phyloP scores from a whole-genome alignment of 2,113 vertebrate genomes.

The Galeopterus variegatus region DNA sequence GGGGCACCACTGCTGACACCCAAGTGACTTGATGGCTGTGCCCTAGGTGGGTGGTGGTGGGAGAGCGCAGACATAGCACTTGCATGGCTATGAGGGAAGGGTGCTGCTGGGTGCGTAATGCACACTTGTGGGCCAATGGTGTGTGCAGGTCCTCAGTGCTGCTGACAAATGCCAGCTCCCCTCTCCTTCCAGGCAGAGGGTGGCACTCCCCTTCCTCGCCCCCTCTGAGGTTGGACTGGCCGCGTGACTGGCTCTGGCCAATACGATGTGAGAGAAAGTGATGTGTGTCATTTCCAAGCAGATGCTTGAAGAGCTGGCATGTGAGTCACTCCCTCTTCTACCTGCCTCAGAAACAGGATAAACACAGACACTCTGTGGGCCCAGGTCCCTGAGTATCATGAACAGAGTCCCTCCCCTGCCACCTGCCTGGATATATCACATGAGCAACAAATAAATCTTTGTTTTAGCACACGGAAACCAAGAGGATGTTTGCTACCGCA shows the following conservation, averaged over 20 bases:
- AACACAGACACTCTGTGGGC: not conserved
- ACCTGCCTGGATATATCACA: not conserved
- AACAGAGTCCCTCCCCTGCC: not conserved
- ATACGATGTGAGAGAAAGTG: not conserved
- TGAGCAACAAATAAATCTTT: not conserved
- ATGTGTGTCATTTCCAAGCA: not conserved
- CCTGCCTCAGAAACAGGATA: not conserved
- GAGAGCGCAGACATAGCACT: fast-evolving
- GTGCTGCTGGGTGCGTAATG: fast-evolving
- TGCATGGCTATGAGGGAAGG: fast-evolving
- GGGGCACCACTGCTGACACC: not conserved
- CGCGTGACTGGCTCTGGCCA: too few relatives aligned
- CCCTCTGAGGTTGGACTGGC: not conserved
- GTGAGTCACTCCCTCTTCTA: not conserved
- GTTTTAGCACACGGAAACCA: not conserved
- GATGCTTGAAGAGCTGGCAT: not conserved
- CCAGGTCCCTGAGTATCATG: not conserved
- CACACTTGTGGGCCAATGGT: fast-evolving
- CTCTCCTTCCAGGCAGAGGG: not conserved
- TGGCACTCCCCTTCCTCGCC: not conserved
- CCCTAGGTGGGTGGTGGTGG: not conserved
- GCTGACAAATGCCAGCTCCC: not conserved
- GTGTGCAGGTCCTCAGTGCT: not conserved
- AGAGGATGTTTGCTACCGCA: not conserved
- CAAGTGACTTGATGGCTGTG: not conserved